phyloP scores from a whole-genome alignment of 2,113 vertebrate genomes.

The Pygathrix nemaeus region DNA sequence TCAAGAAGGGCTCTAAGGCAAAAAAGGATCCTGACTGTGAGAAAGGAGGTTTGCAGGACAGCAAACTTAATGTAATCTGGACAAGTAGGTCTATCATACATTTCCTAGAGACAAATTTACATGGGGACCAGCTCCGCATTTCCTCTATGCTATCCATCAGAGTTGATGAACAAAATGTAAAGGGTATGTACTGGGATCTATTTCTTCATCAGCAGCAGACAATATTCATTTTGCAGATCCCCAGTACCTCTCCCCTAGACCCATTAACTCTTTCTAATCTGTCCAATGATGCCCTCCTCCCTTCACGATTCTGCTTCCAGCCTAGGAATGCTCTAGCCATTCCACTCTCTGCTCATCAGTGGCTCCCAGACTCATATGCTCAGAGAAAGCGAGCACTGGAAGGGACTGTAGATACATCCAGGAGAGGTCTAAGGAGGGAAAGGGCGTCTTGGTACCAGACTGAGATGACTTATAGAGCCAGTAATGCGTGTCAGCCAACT shows the following conservation, averaged over 20 bases:
- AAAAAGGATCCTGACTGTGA: neutral
- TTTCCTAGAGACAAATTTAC: neutral
- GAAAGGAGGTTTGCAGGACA: constrained; percentile 10
- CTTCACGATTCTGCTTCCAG: constrained; percentile 12
- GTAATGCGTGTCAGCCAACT: neutral
- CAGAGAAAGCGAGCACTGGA: neutral
- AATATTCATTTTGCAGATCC: neutral
- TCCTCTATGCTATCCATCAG: neutral
- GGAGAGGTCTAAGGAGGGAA: neutral
- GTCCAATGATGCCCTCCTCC: neutral
- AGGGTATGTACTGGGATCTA: neutral
- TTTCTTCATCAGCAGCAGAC: neutral
- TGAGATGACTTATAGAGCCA: neutral
- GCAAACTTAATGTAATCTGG: neutral
- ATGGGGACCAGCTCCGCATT: neutral
- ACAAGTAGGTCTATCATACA: neutral
- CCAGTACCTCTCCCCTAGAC: neutral
- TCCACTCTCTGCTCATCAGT: neutral
- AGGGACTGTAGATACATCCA: neutral
- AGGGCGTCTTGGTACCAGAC: neutral
- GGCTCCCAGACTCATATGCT: neutral
- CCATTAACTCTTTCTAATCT: neutral
- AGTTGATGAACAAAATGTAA: constrained; percentile 1
- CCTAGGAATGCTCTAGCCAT: neutral
- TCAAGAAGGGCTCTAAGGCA: neutral